phyloP scores from a whole-genome alignment of 2,888 invertebrate species.

The Octodonta nipae region DNA sequence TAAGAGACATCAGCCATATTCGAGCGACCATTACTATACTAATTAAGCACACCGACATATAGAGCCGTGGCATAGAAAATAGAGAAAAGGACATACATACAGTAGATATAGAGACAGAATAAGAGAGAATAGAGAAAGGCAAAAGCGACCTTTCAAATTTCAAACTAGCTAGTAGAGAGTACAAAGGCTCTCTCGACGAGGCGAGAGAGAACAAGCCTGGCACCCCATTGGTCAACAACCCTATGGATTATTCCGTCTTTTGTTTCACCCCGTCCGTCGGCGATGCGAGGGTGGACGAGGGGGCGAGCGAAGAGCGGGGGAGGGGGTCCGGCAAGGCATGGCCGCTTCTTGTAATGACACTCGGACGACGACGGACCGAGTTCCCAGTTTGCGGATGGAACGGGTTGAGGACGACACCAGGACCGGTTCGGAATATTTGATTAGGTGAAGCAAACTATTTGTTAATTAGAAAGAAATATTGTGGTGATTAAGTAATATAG shows the following conservation, averaged over 20 bases:
- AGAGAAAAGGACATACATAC: no score
- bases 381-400: slow-evolving; percentile 27
- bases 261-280: slow-evolving; percentile 31
- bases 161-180: background rate
- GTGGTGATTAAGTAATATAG: no score
- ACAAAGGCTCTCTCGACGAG: slow-evolving; percentile 2
- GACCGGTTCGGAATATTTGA: slow-evolving; percentile 11
- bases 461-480: no score
- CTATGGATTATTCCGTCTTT: slow-evolving; percentile 39
- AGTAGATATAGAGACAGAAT: no score
- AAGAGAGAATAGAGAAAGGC: background rate
- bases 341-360: slow-evolving; percentile 37
- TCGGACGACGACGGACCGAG: slow-evolving; percentile 30
- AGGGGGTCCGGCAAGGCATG: slow-evolving; percentile 28
- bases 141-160: slow-evolving; percentile 1
- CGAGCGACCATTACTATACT: no score
- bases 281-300: slow-evolving; percentile 19
- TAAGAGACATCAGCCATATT: no score
- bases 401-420: slow-evolving; percentile 12
- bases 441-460: no score
- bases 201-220: slow-evolving; percentile 9
- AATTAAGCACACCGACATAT: no score
- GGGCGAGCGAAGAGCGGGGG: slow-evolving; percentile 7
- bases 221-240: slow-evolving; percentile 36
- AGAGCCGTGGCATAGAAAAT: no score